phyloP scores from a whole-genome alignment of 1,140 invertebrate genomes.

The Phenacoccus solenopsis region DNA sequence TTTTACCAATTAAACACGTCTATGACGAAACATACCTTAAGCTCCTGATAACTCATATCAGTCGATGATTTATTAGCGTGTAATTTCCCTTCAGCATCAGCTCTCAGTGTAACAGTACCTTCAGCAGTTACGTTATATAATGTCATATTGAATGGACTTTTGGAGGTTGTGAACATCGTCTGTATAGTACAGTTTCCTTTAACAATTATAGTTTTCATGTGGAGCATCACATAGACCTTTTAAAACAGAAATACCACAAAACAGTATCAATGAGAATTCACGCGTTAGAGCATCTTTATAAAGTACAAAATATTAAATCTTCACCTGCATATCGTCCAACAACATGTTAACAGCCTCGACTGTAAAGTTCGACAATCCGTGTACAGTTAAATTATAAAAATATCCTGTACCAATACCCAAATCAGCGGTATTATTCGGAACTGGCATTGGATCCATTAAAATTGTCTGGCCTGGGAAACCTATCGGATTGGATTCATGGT shows the following conservation, averaged over 20 bases:
- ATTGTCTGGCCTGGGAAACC: conserved; percentile 62
- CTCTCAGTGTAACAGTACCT: conserved; percentile 50
- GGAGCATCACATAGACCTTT: not conserved
- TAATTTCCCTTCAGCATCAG: conserved; percentile 56
- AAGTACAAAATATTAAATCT: not conserved
- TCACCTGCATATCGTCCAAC: conserved; percentile 29
- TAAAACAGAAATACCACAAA: too few relatives aligned
- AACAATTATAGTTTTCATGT: not conserved
- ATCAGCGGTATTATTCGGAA: conserved; percentile 61
- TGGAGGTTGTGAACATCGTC: not conserved
- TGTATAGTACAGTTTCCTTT: not conserved
- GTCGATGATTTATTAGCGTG: conserved; percentile 61
- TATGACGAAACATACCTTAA: conserved; percentile 34
- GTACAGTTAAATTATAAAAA: conserved; percentile 55
- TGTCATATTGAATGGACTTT: conserved; percentile 50
- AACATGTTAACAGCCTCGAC: conserved; percentile 29
- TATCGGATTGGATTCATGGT: conserved; percentile 60
- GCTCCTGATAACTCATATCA: conserved; percentile 62
- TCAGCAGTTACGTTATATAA: conserved; percentile 51
- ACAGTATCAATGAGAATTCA: too few relatives aligned
- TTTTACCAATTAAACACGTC: too few relatives aligned
- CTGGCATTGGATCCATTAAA: conserved; percentile 54
- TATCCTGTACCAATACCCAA: conserved; percentile 49
- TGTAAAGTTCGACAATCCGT: conserved; percentile 46
- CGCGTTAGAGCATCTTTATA: too few relatives aligned